Percentiles rank a stretch among this genome's conserved stretches.
Evolutionary conservation across 2,797 vertebrate genomes (phyloP).

Genomic region (Arremon brunneinucha): DNA sequence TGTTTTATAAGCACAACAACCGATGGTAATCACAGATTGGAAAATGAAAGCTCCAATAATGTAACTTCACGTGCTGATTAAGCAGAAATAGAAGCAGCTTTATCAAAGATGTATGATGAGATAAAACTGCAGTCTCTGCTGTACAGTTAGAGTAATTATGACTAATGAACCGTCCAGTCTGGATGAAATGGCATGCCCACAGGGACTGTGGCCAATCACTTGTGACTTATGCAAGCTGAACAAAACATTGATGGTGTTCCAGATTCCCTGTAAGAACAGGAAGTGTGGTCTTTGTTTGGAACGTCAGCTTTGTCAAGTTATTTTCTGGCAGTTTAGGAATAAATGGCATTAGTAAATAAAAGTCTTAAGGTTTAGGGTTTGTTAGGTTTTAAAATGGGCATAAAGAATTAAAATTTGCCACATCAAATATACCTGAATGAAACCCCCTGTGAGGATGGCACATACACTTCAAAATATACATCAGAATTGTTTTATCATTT

Average conservation of each 20-base stretch:
- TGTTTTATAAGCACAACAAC: slow-evolving; percentile 64
- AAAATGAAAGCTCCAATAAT: slow-evolving; percentile 78
- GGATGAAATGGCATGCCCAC: slow-evolving; percentile 87
- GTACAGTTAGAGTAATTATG: slow-evolving; percentile 87
- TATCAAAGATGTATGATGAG: slow-evolving; percentile 84
- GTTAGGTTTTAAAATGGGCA: neutral
- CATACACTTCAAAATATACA: neutral
- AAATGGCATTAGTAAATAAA: neutral
- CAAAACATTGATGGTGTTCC: slow-evolving; percentile 75
- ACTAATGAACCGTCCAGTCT: slow-evolving; percentile 94
- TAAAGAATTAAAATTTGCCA: neutral
- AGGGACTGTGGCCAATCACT: slow-evolving; percentile 85
- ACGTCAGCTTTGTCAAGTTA: slow-evolving; percentile 12
- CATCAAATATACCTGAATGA: neutral
- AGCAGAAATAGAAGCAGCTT: slow-evolving; percentile 81
- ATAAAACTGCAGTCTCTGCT: slow-evolving; percentile 84
- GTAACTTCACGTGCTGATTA: slow-evolving; percentile 80
- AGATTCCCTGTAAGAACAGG: slow-evolving; percentile 53
- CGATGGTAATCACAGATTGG: slow-evolving; percentile 76
- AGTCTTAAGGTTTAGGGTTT: neutral
- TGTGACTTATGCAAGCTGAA: slow-evolving; percentile 83
- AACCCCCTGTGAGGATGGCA: neutral
- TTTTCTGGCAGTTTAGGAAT: slow-evolving; percentile 23
- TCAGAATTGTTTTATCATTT: neutral
- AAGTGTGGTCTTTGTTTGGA: slow-evolving; percentile 66